A percentile compares a stretch with the other conserved stretches of the same genome.
Evolutionary conservation across 2,113 vertebrate genomes (phyloP).

Genomic region (Ornithorhynchus anatinus): DNA sequence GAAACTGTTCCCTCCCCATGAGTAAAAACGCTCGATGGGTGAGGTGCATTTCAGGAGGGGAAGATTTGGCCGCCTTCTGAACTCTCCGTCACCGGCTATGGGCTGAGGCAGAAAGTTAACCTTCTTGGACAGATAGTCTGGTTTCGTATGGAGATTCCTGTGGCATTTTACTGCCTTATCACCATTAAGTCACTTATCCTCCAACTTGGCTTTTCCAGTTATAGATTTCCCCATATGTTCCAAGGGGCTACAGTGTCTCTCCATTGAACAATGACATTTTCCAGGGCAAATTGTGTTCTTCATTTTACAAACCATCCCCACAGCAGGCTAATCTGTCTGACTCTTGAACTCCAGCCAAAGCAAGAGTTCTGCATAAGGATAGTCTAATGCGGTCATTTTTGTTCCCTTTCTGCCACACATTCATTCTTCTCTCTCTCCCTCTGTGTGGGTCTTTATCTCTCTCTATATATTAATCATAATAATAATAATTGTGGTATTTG

Average conservation of each 20-base stretch:
- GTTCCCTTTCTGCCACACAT: slow-evolving; percentile 4
- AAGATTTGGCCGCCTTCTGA: neutral
- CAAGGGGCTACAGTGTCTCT: neutral
- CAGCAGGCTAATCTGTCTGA: neutral
- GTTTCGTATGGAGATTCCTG: neutral
- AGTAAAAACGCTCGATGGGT: neutral
- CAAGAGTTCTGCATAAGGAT: neutral
- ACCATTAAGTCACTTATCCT: neutral
- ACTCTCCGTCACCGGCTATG: neutral
- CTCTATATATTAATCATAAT: too few relatives aligned
- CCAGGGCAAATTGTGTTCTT: neutral
- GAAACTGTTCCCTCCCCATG: neutral
- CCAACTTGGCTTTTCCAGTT: neutral
- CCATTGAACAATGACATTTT: slow-evolving; percentile 19
- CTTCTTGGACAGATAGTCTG: neutral
- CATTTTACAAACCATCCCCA: slow-evolving; percentile 7
- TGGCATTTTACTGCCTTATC: neutral
- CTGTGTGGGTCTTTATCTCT: slow-evolving; percentile 8
- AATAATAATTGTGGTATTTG: too few relatives aligned
- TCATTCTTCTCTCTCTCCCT: slow-evolving; percentile 22
- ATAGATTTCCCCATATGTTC: neutral
- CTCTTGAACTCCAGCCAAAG: neutral
- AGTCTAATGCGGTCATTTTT: slow-evolving; percentile 14
- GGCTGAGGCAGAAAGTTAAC: too few relatives aligned
- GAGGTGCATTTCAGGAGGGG: neutral